Evolutionary conservation across 2,888 invertebrate species (phyloP).

Genomic region (Exephanes ischioxanthus): DNA sequence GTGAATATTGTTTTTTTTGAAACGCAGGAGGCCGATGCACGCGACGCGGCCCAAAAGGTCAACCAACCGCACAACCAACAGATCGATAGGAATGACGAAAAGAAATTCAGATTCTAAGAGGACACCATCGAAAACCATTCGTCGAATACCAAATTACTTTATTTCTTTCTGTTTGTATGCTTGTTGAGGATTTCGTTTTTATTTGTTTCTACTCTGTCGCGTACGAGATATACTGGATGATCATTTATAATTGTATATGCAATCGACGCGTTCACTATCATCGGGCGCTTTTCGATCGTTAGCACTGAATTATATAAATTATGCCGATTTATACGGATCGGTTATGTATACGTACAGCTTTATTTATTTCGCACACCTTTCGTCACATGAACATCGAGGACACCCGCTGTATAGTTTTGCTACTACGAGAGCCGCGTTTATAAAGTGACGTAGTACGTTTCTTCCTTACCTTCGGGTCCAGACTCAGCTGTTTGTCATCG

Average conservation of each 20-base stretch:
- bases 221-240: conserved; percentile 39
- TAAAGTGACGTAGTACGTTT: not conserved
- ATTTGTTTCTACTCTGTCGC: not conserved
- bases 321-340: conserved; percentile 40
- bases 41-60: conserved; percentile 84
- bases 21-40: conserved; percentile 87
- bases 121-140: conserved; percentile 38
- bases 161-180: conserved; percentile 54
- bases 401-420: not conserved
- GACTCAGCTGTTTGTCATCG: not conserved
- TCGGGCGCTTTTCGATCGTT: conserved; percentile 49
- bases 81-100: conserved; percentile 80
- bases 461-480: not conserved
- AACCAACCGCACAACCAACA: conserved; percentile 79
- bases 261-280: conserved; percentile 33
- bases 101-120: conserved; percentile 70
- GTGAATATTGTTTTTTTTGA: conserved; percentile 24
- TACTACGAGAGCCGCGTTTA: not conserved
- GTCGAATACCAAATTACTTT: conserved; percentile 65
- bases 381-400: not conserved
- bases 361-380: conserved; percentile 1
- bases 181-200: conserved; percentile 49
- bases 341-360: conserved; percentile 3
- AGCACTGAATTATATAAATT: conserved; percentile 57
- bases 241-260: conserved; percentile 45